phyloP scores from a whole-genome alignment of 2,888 invertebrate species.

The Amphimallon solstitiale region DNA sequence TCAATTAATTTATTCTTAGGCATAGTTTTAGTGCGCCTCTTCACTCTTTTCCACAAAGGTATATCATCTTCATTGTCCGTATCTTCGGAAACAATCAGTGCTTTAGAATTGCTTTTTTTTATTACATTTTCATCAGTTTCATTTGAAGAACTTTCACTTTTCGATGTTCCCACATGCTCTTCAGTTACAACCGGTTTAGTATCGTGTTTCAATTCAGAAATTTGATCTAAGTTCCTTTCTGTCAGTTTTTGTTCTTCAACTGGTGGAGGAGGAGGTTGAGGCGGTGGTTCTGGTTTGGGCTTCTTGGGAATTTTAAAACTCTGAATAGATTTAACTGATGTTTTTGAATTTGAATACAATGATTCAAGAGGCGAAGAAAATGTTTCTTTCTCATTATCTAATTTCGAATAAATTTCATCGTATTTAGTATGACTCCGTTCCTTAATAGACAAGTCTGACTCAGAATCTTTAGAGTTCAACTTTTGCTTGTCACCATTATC shows the following conservation, averaged over 20 bases:
- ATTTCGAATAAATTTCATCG: constrained; percentile 43
- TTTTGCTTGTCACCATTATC: constrained; percentile 3
- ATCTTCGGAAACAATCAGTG: background rate
- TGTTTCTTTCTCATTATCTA: constrained; percentile 57
- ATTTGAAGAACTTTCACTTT: background rate
- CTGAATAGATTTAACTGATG: constrained; percentile 54
- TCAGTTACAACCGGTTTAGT: too few relatives aligned
- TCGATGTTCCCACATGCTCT: background rate
- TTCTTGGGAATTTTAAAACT: constrained; percentile 68
- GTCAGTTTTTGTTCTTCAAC: background rate
- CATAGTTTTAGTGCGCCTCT: background rate
- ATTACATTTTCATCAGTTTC: background rate
- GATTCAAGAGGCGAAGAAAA: constrained; percentile 65
- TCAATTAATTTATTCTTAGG: constrained; percentile 21
- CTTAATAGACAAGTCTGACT: background rate
- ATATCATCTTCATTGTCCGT: constrained; percentile 11
- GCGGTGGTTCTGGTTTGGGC: constrained; percentile 57
- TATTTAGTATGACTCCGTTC: constrained; percentile 44
- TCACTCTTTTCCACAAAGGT: constrained; percentile 12
- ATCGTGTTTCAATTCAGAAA: too few relatives aligned
- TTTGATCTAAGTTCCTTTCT: too few relatives aligned
- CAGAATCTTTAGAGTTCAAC: background rate
- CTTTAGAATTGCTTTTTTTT: background rate
- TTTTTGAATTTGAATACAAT: constrained; percentile 58
- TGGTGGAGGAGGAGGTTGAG: constrained; percentile 50